Percentiles rank a stretch among this genome's conserved stretches.
These are phyloP conservation scores for Salarias fasciatus DNA, from an alignment of 2,797 vertebrate genomes.

Conservation along the genomic window DNA sequence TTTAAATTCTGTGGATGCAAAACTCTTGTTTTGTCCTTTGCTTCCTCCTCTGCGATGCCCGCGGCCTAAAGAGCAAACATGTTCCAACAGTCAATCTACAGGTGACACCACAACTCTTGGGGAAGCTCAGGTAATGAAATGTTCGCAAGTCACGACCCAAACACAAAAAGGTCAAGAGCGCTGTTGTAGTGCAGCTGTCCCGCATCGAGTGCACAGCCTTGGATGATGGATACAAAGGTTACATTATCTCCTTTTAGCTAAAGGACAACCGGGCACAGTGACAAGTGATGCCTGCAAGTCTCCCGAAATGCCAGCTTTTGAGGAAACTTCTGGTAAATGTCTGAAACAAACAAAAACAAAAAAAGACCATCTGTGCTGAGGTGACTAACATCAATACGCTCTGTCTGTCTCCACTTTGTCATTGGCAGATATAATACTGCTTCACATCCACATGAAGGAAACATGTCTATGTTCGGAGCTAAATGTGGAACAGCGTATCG, in stretches of 20 bases:
- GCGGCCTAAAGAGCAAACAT: constrained; percentile 6
- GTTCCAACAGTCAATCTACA: constrained; percentile 14
- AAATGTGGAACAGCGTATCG: neutral
- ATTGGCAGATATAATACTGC: neutral
- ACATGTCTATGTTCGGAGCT: no score
- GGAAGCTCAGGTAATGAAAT: constrained; percentile 25
- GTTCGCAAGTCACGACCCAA: constrained; percentile 44
- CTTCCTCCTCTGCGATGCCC: neutral
- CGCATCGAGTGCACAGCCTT: constrained; percentile 33
- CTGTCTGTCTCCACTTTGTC: constrained; percentile 3
- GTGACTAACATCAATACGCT: neutral
- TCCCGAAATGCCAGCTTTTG: neutral
- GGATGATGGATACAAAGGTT: constrained; percentile 41
- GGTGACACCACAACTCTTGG: constrained; percentile 2
- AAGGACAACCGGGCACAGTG: constrained; percentile 9
- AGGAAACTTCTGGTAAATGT: neutral
- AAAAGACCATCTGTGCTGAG: neutral
- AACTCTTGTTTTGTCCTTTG: neutral
- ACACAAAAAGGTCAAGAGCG: constrained; percentile 57
- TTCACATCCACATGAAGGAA: neutral
- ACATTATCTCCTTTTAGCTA: constrained; percentile 22
- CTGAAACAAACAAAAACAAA: neutral
- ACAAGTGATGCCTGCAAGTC: constrained; percentile 1
- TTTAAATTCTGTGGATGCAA: no score
- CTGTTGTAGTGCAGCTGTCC: constrained; percentile 45